Evolutionary conservation across 2,888 invertebrate genomes (phyloP).

Genomic region (Philonicus albiceps): DNA sequence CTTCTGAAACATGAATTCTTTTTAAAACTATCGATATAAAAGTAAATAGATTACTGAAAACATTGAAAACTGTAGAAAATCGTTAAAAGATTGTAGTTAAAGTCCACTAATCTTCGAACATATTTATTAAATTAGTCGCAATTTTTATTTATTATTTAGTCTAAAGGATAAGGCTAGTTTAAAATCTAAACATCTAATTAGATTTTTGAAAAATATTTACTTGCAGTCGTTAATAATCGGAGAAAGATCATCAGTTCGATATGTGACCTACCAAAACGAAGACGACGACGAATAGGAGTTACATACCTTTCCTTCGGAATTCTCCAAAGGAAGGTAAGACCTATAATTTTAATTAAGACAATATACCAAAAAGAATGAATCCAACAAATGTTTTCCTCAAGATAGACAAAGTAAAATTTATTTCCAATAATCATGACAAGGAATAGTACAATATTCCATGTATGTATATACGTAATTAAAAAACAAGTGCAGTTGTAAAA

Average conservation of each 20-base stretch:
- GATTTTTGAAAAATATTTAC: background rate
- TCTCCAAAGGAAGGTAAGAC: background rate
- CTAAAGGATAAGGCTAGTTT: background rate
- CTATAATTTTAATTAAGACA: background rate
- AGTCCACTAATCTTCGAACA: too few relatives aligned
- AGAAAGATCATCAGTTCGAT: constrained; percentile 91
- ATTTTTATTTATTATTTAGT: background rate
- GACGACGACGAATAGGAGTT: constrained; percentile 78
- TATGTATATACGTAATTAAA: background rate
- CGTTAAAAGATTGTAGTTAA: background rate
- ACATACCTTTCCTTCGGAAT: background rate
- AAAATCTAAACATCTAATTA: background rate
- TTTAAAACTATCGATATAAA: too few relatives aligned
- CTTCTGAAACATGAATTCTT: too few relatives aligned
- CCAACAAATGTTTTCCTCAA: background rate
- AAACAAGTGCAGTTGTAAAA: background rate
- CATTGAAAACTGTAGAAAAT: background rate
- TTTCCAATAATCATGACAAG: background rate
- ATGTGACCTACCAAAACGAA: constrained; percentile 94
- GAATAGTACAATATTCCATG: background rate
- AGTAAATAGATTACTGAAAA: too few relatives aligned
- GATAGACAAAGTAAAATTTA: background rate
- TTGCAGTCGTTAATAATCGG: constrained; percentile 87
- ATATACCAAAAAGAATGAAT: background rate
- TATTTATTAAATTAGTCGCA: too few relatives aligned